A percentile compares a stretch with the other conserved stretches of the same genome.
These are phyloP conservation scores for Coreius guichenoti DNA, from an alignment of 2,797 vertebrate genomes.

Conservation along the genomic window DNA sequence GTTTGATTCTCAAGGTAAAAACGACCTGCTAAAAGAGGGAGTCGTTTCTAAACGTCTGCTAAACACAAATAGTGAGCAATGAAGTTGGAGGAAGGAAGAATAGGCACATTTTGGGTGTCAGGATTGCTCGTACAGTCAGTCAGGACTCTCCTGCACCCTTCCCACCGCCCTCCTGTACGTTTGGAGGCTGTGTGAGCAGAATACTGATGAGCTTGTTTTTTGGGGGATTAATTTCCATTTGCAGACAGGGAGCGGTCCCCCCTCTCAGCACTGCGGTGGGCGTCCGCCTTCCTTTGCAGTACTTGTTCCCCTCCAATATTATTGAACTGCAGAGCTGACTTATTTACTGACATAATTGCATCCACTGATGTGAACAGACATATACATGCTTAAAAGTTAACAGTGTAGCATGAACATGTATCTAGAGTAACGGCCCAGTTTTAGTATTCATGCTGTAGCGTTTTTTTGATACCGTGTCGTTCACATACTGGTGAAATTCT, in stretches of 20 bases:
- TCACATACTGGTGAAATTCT: not conserved
- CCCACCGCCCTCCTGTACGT: conserved; percentile 46
- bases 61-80: not conserved
- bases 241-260: conserved; percentile 49
- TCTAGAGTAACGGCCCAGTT: not conserved
- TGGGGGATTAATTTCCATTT: conserved; percentile 61
- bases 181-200: conserved; percentile 58
- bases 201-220: conserved; percentile 64
- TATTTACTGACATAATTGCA: conserved; percentile 4
- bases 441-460: not conserved
- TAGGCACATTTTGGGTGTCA: not conserved
- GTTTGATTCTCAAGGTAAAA: conserved; percentile 18
- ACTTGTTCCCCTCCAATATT: not conserved
- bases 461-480: conserved; percentile 2
- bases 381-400: conserved; percentile 9
- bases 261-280: conserved; percentile 50
- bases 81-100: conserved; percentile 13
- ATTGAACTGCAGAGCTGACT: conserved; percentile 14
- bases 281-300: conserved; percentile 13
- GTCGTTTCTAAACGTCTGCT: not conserved
- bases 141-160: conserved; percentile 27
- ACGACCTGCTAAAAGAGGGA: not conserved
- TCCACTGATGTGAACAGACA: not conserved
- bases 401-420: not conserved
- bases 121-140: conserved; percentile 31